A percentile compares a stretch with the other conserved stretches of the same genome.
phyloP scores from a whole-genome alignment of 2,113 vertebrate genomes.

The Poeciliopsis prolifica region DNA sequence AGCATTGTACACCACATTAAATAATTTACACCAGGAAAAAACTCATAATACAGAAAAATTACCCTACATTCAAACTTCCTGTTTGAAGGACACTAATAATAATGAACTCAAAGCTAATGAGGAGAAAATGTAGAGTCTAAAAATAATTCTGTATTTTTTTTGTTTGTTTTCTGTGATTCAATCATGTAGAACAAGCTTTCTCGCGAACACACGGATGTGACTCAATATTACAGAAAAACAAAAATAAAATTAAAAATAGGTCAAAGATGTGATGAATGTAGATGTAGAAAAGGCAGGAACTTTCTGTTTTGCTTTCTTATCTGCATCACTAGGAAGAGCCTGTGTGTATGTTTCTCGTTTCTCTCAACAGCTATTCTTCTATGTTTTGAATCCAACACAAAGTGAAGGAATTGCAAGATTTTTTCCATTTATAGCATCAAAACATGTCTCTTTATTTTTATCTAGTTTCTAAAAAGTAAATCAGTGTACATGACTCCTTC shows the following conservation, averaged over 20 bases:
- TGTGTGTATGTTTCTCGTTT: not conserved
- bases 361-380: not conserved
- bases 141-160: constrained; percentile 36
- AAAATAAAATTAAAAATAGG: constrained; percentile 12
- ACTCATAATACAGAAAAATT: not conserved
- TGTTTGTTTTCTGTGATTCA: constrained; percentile 39
- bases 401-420: not conserved
- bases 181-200: constrained; percentile 2
- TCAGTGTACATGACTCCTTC: not conserved
- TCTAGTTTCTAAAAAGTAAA: too few species aligned
- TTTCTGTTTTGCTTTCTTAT: constrained; percentile 14
- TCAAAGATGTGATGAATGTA: constrained; percentile 3
- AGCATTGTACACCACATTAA: not conserved
- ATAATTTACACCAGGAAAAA: constrained; percentile 1
- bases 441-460: not conserved
- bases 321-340: not conserved
- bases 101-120: constrained; percentile 47
- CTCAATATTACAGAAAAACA: constrained; percentile 10
- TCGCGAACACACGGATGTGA: constrained; percentile 27
- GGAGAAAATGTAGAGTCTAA: constrained; percentile 47
- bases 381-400: too few species aligned
- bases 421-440: not conserved
- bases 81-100: constrained; percentile 38
- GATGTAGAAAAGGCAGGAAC: constrained; percentile 13
- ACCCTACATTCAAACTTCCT: not conserved